Evolutionary conservation across 2,113 vertebrate species (phyloP).

Genomic region (Anarhynchus alexandrinus): DNA sequence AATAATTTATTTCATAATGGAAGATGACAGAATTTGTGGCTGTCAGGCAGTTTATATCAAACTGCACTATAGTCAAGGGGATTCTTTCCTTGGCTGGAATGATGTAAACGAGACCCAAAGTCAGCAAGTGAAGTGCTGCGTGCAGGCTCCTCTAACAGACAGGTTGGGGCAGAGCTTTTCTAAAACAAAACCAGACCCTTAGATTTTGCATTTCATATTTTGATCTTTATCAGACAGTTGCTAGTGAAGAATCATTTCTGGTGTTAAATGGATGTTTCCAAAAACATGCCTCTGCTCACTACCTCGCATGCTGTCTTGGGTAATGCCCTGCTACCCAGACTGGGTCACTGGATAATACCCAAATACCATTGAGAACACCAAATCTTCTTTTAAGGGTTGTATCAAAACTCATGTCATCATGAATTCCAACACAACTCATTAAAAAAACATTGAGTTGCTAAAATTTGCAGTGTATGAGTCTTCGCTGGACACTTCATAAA

Average conservation of each 20-base stretch:
- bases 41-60: neutral
- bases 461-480: neutral
- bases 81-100: neutral
- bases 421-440: neutral
- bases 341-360: neutral
- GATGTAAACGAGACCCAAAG: neutral
- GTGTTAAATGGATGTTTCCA: neutral
- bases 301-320: neutral
- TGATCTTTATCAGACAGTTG: neutral
- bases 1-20: neutral
- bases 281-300: neutral
- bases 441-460: neutral
- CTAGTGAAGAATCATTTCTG: neutral
- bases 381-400: neutral
- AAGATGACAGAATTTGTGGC: neutral
- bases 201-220: neutral
- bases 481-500: neutral
- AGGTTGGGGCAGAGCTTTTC: neutral
- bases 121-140: neutral
- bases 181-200: neutral
- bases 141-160: neutral
- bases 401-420: rapidly evolving
- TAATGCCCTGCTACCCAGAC: neutral
- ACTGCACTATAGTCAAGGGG: neutral
- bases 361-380: neutral